phyloP scores from a whole-genome alignment of 2,888 invertebrate genomes.

The Cosmia trapezina region DNA sequence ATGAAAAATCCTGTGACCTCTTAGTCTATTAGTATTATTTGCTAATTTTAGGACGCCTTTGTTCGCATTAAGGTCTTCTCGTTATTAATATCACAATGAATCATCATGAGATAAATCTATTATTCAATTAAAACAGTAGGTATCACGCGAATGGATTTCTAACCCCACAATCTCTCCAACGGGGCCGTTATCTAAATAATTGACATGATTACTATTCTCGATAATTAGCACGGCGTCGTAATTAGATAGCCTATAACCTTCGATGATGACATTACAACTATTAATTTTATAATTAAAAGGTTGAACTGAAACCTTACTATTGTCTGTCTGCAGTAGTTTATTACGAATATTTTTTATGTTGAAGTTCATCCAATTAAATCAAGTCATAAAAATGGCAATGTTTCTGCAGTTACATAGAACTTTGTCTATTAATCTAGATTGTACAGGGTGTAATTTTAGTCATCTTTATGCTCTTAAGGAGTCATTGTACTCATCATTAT shows the following conservation, averaged over 20 bases:
- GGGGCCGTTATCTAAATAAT: conserved; percentile 41
- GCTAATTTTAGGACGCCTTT: neutral
- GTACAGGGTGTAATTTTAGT: too few relatives aligned
- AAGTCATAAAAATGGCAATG: too few relatives aligned
- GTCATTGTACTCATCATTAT: too few relatives aligned
- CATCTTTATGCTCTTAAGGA: too few relatives aligned
- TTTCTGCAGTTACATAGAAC: too few relatives aligned
- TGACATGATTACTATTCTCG: conserved; percentile 35
- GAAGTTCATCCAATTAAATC: neutral
- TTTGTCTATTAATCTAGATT: too few relatives aligned
- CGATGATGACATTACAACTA: conserved; percentile 30
- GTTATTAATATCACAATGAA: conserved; percentile 31
- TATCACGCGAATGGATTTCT: conserved; percentile 25
- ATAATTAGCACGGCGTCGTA: conserved; percentile 45
- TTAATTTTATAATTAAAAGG: conserved; percentile 40
- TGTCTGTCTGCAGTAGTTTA: conserved; percentile 1
- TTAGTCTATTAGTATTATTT: too few relatives aligned
- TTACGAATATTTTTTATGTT: neutral
- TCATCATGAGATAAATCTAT: conserved; percentile 33
- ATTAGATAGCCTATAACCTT: conserved; percentile 53
- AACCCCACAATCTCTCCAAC: conserved; percentile 17
- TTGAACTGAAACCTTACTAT: conserved; percentile 39
- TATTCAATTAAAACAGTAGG: conserved; percentile 24
- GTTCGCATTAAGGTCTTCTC: conserved; percentile 3
- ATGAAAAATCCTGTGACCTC: too few relatives aligned